Percentiles rank a stretch among this genome's conserved stretches.
Conservation (phyloP, 2,888 invertebrate genomes). For the Antheraea assamensis region DNA sequence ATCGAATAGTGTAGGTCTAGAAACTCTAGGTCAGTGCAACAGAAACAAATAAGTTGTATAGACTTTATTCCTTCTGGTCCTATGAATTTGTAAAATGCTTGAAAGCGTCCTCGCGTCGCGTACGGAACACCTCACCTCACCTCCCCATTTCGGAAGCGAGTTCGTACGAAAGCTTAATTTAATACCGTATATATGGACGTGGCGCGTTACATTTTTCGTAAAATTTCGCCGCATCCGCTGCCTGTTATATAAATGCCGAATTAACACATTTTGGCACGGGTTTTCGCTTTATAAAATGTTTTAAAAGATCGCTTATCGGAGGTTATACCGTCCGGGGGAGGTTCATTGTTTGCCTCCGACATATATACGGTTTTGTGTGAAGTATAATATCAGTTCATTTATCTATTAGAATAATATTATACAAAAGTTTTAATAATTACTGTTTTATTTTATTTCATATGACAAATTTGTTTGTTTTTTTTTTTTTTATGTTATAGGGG, state of each 20-base stretch:
- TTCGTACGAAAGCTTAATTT: slow-evolving; percentile 53
- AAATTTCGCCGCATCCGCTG: slow-evolving; percentile 51
- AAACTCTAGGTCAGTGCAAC: background rate
- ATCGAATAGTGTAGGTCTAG: background rate
- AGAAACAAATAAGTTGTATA: background rate
- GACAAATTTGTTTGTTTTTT: too few species aligned
- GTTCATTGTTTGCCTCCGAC: slow-evolving; percentile 60
- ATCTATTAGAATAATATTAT: background rate
- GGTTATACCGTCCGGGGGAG: slow-evolving; percentile 48
- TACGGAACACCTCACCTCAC: slow-evolving; percentile 14
- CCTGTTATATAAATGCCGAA: slow-evolving; percentile 56
- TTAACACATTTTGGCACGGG: slow-evolving; percentile 68
- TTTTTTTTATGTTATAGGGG: too few species aligned
- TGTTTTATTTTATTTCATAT: background rate
- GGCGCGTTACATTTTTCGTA: slow-evolving; percentile 51
- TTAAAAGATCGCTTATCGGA: slow-evolving; percentile 58
- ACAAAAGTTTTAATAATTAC: background rate
- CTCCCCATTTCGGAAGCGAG: slow-evolving; percentile 30
- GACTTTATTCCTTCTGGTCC: background rate
- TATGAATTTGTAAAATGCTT: background rate
- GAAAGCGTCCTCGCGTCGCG: background rate
- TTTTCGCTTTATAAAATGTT: slow-evolving; percentile 60
- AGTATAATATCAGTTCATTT: slow-evolving; percentile 10
- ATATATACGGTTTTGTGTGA: slow-evolving; percentile 27
- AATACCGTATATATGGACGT: slow-evolving; percentile 51